A percentile compares a stretch with the other conserved stretches of the same genome.
Conservation (phyloP, 2,797 vertebrate genomes). For the Buceros bicornis region DNA sequence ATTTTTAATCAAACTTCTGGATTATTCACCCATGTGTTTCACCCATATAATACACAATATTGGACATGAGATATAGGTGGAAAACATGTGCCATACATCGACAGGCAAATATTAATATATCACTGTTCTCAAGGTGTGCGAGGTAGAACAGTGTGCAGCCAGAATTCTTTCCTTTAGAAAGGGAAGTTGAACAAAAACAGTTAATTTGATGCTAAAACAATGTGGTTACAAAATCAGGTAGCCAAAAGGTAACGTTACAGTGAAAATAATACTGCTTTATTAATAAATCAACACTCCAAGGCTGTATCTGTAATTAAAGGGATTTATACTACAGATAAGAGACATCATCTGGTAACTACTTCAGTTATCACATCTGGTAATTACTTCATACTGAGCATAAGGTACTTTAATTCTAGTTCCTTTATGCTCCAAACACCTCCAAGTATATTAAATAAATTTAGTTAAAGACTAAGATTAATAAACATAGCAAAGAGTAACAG, state of each 20-base stretch:
- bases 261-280: not conserved
- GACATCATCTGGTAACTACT: not conserved
- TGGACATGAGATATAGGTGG: not conserved
- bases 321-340: not conserved
- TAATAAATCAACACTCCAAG: not conserved
- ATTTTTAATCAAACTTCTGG: not conserved
- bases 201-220: not conserved
- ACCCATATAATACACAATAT: not conserved
- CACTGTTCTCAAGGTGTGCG: not conserved
- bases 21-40: not conserved
- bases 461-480: not conserved
- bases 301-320: not conserved
- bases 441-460: not conserved
- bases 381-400: not conserved
- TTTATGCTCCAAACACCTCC: not conserved
- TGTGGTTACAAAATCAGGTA: not conserved
- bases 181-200: not conserved
- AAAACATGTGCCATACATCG: not conserved
- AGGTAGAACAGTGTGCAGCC: not conserved
- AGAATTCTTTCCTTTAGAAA: not conserved
- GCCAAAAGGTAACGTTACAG: not conserved
- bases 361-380: too few species aligned
- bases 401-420: not conserved
- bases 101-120: not conserved
- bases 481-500: not conserved